A percentile compares a stretch with the other conserved stretches of the same genome.
Evolutionary conservation across 2,888 invertebrate genomes (phyloP).

Genomic region (Pandemis heparana): DNA sequence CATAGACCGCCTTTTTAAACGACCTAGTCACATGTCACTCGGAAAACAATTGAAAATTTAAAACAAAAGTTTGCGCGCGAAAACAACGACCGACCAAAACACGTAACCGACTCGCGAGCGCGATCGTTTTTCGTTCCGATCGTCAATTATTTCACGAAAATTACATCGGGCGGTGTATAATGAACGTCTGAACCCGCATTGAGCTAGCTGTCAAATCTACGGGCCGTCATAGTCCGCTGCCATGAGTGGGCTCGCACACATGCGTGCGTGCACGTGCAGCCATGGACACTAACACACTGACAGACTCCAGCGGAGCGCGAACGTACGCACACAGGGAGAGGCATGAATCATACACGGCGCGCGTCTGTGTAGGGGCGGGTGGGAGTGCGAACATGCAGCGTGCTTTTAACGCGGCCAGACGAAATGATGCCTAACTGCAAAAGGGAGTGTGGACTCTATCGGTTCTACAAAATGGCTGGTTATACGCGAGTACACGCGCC

Average conservation of each 20-base stretch:
- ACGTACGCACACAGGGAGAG: conserved; percentile 70
- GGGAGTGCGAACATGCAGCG: conserved; percentile 85
- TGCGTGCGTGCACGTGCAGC: conserved; percentile 70
- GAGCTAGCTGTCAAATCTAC: conserved; percentile 87
- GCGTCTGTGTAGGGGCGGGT: conserved; percentile 79
- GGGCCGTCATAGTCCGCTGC: conserved; percentile 86
- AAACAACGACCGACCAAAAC: conserved; percentile 47
- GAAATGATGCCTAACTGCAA: conserved; percentile 82
- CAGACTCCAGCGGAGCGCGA: conserved; percentile 78
- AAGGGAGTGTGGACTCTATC: conserved; percentile 73
- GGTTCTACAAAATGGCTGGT: conserved; percentile 81
- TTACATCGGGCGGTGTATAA: conserved; percentile 81
- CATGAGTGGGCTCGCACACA: conserved; percentile 83
- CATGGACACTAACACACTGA: conserved; percentile 82
- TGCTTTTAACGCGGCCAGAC: conserved; percentile 83
- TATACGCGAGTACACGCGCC: conserved; percentile 70
- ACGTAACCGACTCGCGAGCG: conserved; percentile 45
- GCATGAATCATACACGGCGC: conserved; percentile 77
- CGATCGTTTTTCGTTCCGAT: conserved; percentile 65
- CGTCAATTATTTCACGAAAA: conserved; percentile 78
- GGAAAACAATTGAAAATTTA: conserved; percentile 66
- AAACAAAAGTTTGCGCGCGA: conserved; percentile 76
- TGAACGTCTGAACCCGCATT: conserved; percentile 86
- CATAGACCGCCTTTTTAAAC: conserved; percentile 71
- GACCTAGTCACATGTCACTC: conserved; percentile 69